Evolutionary conservation across 2,113 vertebrate species (phyloP), one percentile per base, ranked within the genome.

Genomic region (Taurulus bubalis): DNA sequence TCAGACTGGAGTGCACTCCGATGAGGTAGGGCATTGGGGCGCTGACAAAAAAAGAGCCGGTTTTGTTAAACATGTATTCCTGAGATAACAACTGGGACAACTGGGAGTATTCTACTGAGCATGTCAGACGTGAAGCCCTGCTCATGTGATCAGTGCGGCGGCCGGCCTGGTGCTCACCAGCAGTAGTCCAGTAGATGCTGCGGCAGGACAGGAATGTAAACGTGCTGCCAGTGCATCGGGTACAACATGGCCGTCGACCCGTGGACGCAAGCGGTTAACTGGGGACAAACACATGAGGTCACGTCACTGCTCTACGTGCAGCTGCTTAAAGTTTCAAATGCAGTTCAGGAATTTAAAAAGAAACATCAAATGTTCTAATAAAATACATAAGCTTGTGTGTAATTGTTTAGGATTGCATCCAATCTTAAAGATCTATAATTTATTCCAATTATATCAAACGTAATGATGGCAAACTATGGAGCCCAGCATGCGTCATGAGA

Each of bases 151-250:
- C 34, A 22, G 38, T 72, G 8, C 66, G 24, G 6, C 16, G 38
- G 28, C 22, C 2, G 53, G 32, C 15, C 30, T 36, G 10, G n/a
- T 55, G 83, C 97, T 97, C 95, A 99, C 98, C 98, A 98, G 91
- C 98, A 99, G 96, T 99, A 99, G 94, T 99, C 98, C 91, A 99
- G 78, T 6, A 99, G 95, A 79, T 99, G 98, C 12, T 97, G 97
- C 32, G 98, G 98, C 90, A 99, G 95, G 72, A 99, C 97, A 5
- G 98, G 98, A 87, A 99, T 99, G 95, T 99, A 99, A 92, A 99
- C 98, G 32, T 99, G 98, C 88, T 99, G 98, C 98, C 98, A 99
- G 94, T 97, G 97, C 98, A 99, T 99, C 40, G 98, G 98, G 93
- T 97, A 99, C 38, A 99, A 94, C 97, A 98, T 96, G 24, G 97